A percentile compares a stretch with the other conserved stretches of the same genome.
These are phyloP conservation scores for Etheostoma spectabile DNA, from an alignment of 2,113 vertebrate genomes.

Conservation along the genomic window DNA sequence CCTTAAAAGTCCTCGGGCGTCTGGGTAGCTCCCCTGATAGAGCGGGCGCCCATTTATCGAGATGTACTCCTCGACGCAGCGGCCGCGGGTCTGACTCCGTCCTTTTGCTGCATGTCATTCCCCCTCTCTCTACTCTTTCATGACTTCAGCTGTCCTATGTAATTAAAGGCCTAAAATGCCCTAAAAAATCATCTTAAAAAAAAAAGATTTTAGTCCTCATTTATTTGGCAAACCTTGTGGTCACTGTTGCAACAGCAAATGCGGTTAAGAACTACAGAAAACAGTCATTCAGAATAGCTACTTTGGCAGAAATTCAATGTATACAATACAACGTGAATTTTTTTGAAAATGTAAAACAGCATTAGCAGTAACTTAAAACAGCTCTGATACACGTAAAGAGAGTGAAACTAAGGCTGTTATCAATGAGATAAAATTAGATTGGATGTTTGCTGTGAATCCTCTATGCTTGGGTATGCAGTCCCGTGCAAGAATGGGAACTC, in stretches of 20 bases:
- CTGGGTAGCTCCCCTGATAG: no score
- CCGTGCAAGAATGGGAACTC: neutral
- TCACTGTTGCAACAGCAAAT: slow-evolving; percentile 5
- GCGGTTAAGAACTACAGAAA: neutral
- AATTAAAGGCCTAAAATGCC: no score
- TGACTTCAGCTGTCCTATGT: no score
- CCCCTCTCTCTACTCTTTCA: no score
- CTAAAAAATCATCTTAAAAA: no score
- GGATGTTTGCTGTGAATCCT: neutral
- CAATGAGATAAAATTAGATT: neutral
- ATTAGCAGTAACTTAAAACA: neutral
- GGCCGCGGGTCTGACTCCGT: no score
- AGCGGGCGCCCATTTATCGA: no score
- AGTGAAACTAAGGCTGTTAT: neutral
- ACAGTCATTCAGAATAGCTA: neutral
- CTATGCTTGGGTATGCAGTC: neutral
- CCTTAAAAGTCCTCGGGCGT: neutral
- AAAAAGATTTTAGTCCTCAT: neutral
- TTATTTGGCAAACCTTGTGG: neutral
- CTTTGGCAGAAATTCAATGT: neutral
- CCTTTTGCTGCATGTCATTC: no score
- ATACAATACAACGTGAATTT: neutral
- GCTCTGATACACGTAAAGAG: neutral
- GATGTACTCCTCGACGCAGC: no score
- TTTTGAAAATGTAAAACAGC: neutral